A percentile compares a stretch with the other conserved stretches of the same genome.
Conservation (phyloP, 2,797 vertebrate species). For the Potorous gilbertii region DNA sequence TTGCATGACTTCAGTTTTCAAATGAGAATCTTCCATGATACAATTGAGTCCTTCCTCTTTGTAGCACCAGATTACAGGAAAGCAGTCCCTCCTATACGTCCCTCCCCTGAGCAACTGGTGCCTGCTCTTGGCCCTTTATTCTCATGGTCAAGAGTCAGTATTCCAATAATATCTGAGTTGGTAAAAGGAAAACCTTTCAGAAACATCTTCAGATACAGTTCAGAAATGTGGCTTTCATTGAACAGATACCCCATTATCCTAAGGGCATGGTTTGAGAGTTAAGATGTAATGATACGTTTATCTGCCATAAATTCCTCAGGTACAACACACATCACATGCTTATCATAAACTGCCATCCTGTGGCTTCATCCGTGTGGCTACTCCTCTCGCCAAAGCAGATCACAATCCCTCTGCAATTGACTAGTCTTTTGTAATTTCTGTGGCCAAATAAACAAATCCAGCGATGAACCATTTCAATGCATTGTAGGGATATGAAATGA, state of each 20-base stretch:
- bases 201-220: not conserved
- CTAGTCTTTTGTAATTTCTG: not conserved
- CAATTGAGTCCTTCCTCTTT: not conserved
- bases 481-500: slow-evolving; percentile 13
- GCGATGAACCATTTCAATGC: not conserved
- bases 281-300: not conserved
- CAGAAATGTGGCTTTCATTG: not conserved
- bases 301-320: not conserved
- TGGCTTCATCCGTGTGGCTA: not conserved
- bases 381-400: not conserved
- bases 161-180: not conserved
- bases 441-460: not conserved
- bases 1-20: not conserved
- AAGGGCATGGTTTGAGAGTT: not conserved
- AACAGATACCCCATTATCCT: not conserved
- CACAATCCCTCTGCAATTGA: not conserved
- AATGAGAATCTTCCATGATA: not conserved
- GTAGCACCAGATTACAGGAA: not conserved
- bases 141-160: not conserved
- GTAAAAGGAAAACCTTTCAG: not conserved
- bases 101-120: not conserved
- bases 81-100: not conserved
- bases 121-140: not conserved
- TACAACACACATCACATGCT: not conserved
- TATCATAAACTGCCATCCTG: not conserved